Evolutionary conservation across 2,113 vertebrate genomes (phyloP).

Genomic region (Edolisoma coerulescens): DNA sequence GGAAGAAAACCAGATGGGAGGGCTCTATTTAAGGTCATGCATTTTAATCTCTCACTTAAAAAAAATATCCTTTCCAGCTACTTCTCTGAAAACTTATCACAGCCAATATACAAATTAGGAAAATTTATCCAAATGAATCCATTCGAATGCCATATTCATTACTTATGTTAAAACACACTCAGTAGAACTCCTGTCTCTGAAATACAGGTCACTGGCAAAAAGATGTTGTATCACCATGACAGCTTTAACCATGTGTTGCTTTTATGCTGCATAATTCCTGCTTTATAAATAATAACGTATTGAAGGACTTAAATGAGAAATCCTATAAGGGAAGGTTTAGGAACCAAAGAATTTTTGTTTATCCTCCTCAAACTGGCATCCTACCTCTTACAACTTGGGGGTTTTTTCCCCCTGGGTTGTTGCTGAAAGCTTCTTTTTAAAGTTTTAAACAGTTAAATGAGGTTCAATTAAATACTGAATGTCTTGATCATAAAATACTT

Average conservation of each 20-base stretch:
- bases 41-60: slow-evolving; percentile 58
- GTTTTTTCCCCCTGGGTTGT: neutral
- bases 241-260: slow-evolving; percentile 27
- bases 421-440: slow-evolving; percentile 1
- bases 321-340: slow-evolving; percentile 6
- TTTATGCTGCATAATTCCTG: slow-evolving; percentile 25
- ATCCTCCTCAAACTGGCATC: neutral
- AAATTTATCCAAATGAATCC: neutral
- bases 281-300: slow-evolving; percentile 47
- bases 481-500: slow-evolving; percentile 21
- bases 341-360: slow-evolving; percentile 36
- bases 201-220: slow-evolving; percentile 22
- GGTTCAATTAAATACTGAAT: slow-evolving; percentile 29
- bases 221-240: neutral
- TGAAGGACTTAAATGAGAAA: slow-evolving; percentile 29
- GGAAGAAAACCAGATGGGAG: slow-evolving; percentile 59
- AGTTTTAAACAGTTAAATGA: slow-evolving; percentile 48
- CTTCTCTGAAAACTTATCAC: slow-evolving; percentile 50
- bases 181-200: neutral
- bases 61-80: slow-evolving; percentile 36
- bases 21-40: slow-evolving; percentile 47
- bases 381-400: neutral
- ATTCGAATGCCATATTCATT: neutral
- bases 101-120: slow-evolving; percentile 29
- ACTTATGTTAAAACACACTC: neutral